Percentiles rank a stretch among this genome's conserved stretches.
Evolutionary conservation across 2,888 invertebrate genomes (phyloP).

Genomic region (Ligdia adustata): DNA sequence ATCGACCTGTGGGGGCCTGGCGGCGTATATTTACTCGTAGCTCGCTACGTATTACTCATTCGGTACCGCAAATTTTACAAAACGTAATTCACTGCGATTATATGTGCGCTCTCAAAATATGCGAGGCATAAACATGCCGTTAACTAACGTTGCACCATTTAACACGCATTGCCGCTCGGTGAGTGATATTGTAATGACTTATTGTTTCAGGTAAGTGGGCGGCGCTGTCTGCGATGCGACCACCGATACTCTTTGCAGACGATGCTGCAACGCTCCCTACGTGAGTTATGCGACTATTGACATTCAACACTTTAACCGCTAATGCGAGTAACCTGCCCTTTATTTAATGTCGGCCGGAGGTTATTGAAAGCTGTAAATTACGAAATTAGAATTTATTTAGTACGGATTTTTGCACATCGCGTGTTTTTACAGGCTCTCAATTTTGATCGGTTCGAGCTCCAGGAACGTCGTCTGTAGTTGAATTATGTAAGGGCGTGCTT

Average conservation of each 20-base stretch:
- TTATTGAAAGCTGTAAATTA: constrained; percentile 18
- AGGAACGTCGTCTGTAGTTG: constrained; percentile 57
- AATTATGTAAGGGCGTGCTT: constrained; percentile 74
- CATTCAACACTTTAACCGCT: constrained; percentile 42
- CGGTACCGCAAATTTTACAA: too few species aligned
- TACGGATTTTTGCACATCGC: constrained; percentile 39
- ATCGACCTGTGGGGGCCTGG: constrained; percentile 27
- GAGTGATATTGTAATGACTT: constrained; percentile 78
- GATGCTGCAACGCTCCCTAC: constrained; percentile 59
- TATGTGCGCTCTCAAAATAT: background rate
- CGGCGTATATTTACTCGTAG: background rate
- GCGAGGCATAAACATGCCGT: constrained; percentile 19
- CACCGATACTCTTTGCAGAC: constrained; percentile 63
- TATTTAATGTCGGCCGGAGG: constrained; percentile 25
- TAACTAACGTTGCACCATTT: constrained; percentile 35
- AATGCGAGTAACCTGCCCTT: constrained; percentile 32
- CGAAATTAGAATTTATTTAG: constrained; percentile 17
- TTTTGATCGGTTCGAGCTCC: constrained; percentile 55
- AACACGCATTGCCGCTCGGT: constrained; percentile 52
- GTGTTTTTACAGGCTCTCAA: constrained; percentile 57
- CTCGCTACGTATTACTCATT: background rate
- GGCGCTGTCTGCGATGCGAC: constrained; percentile 63
- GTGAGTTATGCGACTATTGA: constrained; percentile 67
- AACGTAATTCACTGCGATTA: too few species aligned
- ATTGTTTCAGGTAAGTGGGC: constrained; percentile 83